Percentiles rank a stretch among this genome's conserved stretches.
phyloP scores from a whole-genome alignment of 2,888 invertebrate species.

The Beris morrisii region DNA sequence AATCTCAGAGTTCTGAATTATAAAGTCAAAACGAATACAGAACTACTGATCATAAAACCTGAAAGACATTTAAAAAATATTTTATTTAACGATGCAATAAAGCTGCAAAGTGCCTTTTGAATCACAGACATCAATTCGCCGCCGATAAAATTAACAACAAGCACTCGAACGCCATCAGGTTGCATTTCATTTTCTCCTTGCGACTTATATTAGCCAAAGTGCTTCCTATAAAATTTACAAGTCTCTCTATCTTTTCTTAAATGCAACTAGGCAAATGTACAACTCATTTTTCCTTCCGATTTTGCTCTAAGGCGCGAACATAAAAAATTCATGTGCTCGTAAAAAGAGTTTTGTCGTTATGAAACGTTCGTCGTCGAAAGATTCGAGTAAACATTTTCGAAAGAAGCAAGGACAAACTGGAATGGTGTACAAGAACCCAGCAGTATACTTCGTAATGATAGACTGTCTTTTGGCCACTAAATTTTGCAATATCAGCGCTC shows the following conservation, averaged over 20 bases:
- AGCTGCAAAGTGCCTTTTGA: no score
- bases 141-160: no score
- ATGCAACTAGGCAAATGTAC: constrained; percentile 3
- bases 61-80: no score
- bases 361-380: constrained; percentile 12
- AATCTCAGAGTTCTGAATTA: no score
- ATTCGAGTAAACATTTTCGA: neutral
- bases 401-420: neutral
- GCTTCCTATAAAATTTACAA: constrained; percentile 28
- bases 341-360: constrained; percentile 31
- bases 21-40: no score
- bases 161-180: no score
- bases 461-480: neutral
- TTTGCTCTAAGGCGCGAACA: constrained; percentile 16
- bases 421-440: neutral
- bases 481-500: neutral
- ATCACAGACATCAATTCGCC: no score
- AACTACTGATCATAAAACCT: no score
- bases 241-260: constrained; percentile 1
- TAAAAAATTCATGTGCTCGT: constrained; percentile 27
- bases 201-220: constrained; percentile 14
- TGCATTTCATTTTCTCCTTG: no score
- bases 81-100: no score
- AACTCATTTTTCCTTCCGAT: neutral
- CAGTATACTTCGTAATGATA: neutral